A percentile compares a stretch with the other conserved stretches of the same genome.
These are phyloP conservation scores for Chaetorhynchus papuensis DNA, from an alignment of 2,113 vertebrate genomes.

Conservation along the genomic window DNA sequence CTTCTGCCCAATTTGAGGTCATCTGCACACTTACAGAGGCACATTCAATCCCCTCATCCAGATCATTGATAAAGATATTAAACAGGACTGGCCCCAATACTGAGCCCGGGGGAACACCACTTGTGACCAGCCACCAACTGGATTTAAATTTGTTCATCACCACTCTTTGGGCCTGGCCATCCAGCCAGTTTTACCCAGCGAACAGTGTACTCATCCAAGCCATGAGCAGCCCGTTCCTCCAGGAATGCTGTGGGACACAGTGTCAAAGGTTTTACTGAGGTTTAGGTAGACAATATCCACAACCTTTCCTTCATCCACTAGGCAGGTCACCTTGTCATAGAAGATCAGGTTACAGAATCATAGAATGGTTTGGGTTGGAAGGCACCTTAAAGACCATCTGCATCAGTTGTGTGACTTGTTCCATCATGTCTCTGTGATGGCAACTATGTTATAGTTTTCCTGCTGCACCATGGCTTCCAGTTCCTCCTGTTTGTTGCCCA, in stretches of 20 bases:
- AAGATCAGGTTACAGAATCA: too few relatives aligned
- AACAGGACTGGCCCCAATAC: neutral
- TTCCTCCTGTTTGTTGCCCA: neutral
- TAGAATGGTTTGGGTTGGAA: too few relatives aligned
- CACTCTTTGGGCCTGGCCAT: neutral
- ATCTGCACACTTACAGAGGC: neutral
- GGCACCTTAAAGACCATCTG: neutral
- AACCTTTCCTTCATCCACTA: too few relatives aligned
- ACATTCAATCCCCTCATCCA: neutral
- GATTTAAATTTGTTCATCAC: neutral
- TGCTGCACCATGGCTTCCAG: neutral
- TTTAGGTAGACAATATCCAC: too few relatives aligned
- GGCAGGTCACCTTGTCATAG: too few relatives aligned
- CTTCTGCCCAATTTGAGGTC: neutral
- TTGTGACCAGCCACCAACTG: neutral
- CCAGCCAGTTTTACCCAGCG: neutral
- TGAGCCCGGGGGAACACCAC: neutral
- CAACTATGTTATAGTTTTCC: neutral
- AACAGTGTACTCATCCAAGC: neutral
- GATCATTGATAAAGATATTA: neutral
- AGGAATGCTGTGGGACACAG: too few relatives aligned
- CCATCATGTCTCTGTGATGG: neutral
- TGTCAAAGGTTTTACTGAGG: too few relatives aligned
- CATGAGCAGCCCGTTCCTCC: neutral
- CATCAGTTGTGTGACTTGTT: neutral